Conservation (phyloP, 2,888 invertebrate genomes). For the Norana najaformis region DNA sequence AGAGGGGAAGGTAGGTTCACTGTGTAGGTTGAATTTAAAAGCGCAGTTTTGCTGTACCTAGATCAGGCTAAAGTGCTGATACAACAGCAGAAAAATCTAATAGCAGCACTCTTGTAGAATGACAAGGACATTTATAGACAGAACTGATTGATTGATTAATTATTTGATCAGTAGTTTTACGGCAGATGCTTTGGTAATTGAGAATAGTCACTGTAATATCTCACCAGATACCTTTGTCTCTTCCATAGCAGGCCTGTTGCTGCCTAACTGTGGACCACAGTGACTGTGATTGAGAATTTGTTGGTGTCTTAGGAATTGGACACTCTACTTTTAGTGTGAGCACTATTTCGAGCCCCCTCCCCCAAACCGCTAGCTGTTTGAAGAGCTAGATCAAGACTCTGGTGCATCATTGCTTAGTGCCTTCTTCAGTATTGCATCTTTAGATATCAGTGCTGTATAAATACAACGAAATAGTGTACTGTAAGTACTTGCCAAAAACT, state of each 20-base stretch:
- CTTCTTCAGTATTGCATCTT: background rate
- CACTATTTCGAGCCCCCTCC: background rate
- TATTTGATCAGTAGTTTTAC: background rate
- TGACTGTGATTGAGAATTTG: background rate
- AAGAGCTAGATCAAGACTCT: background rate
- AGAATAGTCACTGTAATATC: background rate
- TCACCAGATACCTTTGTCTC: background rate
- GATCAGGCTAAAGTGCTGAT: too few relatives aligned
- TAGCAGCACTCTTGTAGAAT: background rate
- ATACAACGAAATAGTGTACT: background rate
- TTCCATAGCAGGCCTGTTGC: background rate
- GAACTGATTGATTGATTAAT: background rate
- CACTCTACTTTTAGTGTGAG: background rate
- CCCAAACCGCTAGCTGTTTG: background rate
- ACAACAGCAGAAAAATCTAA: background rate
- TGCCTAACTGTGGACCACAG: background rate
- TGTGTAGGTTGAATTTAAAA: background rate
- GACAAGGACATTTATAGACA: background rate
- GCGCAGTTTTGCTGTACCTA: background rate
- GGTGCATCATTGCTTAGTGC: background rate
- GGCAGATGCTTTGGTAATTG: background rate
- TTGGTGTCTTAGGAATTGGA: too few relatives aligned
- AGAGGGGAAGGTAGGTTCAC: background rate
- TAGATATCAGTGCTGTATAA: background rate
- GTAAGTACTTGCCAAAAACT: background rate